Base-by-base conservation (phyloP, 1,140 invertebrate genomes). In the Eumaeus atala region DNA sequence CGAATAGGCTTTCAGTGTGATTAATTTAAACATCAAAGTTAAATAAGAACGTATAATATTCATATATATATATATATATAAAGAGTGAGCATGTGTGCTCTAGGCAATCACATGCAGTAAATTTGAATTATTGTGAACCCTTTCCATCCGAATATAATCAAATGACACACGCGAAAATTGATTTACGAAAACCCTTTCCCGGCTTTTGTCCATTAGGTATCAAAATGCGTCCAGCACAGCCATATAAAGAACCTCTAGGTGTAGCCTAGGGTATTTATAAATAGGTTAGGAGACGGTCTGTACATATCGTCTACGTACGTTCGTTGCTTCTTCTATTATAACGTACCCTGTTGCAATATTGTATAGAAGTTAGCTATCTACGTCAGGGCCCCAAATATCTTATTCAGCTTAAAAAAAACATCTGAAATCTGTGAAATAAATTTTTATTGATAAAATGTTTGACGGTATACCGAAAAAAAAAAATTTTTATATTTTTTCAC, bases 101-200 rank as follows among this genome's bases (percentile, higher is more conserved):
- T 62, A 63, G 54, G 64, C 65, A 67, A 69, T 67, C 70, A 66
- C 66, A 67, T 56, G 58, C 47, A 51, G 38, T 60, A 59, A 70
- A 75, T 71, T 68, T 68, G 67, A 68, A 76, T 76, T 74, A 76
- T 64, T 52, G 58, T 57, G 55, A 58, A 62, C 67, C 69, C 73
- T 65, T 71, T 71, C 64, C 51, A 61, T 53, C 61, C 61, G 62
- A 59, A 58, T 66, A 59, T 75, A 77, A 77, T 77, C 64, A 70
- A 74, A 77, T 74, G 64, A 71, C 48, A 64, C 51, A 34, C 55
- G 56, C 56, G 57, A 58, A 75, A 74, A 73, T 77, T 71, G 70
- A 72, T 70, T 74, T 67, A 61, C 62, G 56, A 59, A 64, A 64
- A 67, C 68, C 65, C 64, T 70, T 64, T 59, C 54, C 62, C 37